These are phyloP conservation scores for Zootermopsis nevadensis DNA, from an alignment of 2,888 invertebrate genomes.

Conservation along the genomic window DNA sequence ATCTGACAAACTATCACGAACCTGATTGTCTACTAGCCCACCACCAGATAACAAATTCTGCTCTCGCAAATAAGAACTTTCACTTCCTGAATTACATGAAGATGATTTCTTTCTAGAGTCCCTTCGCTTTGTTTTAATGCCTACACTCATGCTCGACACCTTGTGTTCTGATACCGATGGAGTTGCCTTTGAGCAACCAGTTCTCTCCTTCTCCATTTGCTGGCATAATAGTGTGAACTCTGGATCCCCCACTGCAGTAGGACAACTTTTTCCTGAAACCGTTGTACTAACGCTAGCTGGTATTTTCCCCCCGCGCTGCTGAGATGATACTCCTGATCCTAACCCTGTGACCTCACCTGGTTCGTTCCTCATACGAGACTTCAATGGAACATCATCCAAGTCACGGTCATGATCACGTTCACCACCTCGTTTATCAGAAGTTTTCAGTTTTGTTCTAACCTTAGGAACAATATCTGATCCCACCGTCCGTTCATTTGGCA, in stretches of 20 bases:
- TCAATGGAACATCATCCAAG: slow-evolving; percentile 56
- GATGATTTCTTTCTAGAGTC: slow-evolving; percentile 70
- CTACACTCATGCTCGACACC: slow-evolving; percentile 27
- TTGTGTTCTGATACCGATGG: slow-evolving; percentile 25
- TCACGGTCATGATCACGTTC: slow-evolving; percentile 48
- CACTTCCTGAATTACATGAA: slow-evolving; percentile 63
- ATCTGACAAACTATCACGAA: slow-evolving; percentile 48
- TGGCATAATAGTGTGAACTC: slow-evolving; percentile 28
- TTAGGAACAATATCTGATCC: slow-evolving; percentile 43
- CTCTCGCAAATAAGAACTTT: slow-evolving; percentile 64
- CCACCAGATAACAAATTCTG: slow-evolving; percentile 64
- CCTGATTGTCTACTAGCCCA: slow-evolving; percentile 65
- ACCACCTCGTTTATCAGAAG: slow-evolving; percentile 34
- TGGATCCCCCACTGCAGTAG: slow-evolving; percentile 3
- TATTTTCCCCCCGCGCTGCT: slow-evolving; percentile 11
- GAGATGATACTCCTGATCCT: neutral
- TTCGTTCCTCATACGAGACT: slow-evolving; percentile 55
- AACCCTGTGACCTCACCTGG: slow-evolving; percentile 13
- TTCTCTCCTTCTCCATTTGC: slow-evolving; percentile 29
- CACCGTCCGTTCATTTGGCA: slow-evolving; percentile 44
- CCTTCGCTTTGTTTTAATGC: slow-evolving; percentile 65
- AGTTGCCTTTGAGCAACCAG: neutral
- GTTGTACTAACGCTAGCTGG: neutral
- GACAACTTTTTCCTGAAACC: slow-evolving; percentile 19
- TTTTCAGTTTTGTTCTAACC: slow-evolving; percentile 45